Conservation (phyloP, 2,797 vertebrate species). For the Mormyrus hasselquistii region DNA sequence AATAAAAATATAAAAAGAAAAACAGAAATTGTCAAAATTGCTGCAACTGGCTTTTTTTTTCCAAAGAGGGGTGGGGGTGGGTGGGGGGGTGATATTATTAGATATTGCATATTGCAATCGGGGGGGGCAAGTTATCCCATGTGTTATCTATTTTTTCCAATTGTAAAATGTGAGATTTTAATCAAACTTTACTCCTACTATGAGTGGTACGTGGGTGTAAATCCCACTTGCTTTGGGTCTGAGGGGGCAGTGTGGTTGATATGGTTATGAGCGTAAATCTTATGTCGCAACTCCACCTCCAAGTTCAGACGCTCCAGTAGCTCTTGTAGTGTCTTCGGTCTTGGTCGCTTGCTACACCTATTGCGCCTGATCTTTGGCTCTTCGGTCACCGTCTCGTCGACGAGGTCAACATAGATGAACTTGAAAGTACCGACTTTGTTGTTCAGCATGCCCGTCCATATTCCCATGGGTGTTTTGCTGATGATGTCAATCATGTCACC, state of each 20-base stretch:
- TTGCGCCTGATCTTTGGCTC: conserved; percentile 49
- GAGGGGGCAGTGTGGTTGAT: neutral
- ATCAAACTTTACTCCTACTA: neutral
- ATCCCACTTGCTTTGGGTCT: neutral
- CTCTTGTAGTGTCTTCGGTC: conserved; percentile 69
- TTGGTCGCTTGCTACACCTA: conserved; percentile 52
- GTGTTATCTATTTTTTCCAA: neutral
- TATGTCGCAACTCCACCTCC: conserved; percentile 62
- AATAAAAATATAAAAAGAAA: neutral
- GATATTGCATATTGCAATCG: neutral
- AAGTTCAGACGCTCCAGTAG: conserved; percentile 69
- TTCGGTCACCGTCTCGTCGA: conserved; percentile 62
- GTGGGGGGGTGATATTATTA: neutral
- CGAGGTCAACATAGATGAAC: conserved; percentile 88
- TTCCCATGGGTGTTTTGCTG: conserved; percentile 85
- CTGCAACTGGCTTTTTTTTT: neutral
- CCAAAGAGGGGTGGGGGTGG: neutral
- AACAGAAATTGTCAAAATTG: neutral
- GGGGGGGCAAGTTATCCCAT: neutral
- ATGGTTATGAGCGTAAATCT: neutral
- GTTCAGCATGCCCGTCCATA: conserved; percentile 87
- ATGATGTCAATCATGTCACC: conserved; percentile 90
- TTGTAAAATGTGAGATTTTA: neutral
- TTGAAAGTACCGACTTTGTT: conserved; percentile 85
- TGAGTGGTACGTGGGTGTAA: neutral